Conservation (phyloP, 2,797 vertebrate genomes). For the Geotrypetes seraphini region DNA sequence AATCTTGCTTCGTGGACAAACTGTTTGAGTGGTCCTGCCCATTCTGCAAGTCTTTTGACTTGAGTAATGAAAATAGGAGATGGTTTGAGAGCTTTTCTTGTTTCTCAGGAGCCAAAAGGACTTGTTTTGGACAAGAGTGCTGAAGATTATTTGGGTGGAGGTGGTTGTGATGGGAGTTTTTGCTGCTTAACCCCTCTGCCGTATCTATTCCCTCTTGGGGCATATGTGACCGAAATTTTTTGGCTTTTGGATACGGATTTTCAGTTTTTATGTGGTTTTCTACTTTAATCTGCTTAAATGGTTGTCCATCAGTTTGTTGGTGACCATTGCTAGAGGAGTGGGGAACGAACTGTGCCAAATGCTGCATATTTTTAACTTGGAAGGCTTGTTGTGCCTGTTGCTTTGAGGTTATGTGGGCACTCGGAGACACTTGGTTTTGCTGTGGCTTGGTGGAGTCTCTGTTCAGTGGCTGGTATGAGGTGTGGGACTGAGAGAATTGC, state of each 20-base stretch:
- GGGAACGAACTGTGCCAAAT: conserved; percentile 14
- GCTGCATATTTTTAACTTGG: conserved; percentile 39
- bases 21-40: conserved; percentile 57
- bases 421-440: conserved; percentile 22
- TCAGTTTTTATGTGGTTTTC: conserved; percentile 34
- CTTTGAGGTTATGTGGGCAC: conserved; percentile 37
- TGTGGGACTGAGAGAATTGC: conserved; percentile 56
- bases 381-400: conserved; percentile 31
- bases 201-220: conserved; percentile 58
- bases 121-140: conserved; percentile 45
- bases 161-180: conserved; percentile 35
- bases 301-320: conserved; percentile 15
- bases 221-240: conserved; percentile 36
- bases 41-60: conserved; percentile 44
- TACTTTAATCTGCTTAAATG: conserved; percentile 32
- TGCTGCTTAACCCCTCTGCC: conserved; percentile 39
- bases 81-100: conserved; percentile 16
- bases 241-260: conserved; percentile 36
- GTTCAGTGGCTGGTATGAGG: conserved; percentile 54
- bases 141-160: conserved; percentile 23
- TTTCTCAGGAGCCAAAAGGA: conserved; percentile 39
- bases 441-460: conserved; percentile 48
- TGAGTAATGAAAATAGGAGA: conserved; percentile 27
- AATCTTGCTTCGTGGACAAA: conserved; percentile 57
- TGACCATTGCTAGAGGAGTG: conserved; percentile 18